Base-by-base conservation (phyloP, 2,888 invertebrate genomes). In the Myopa testacea region DNA sequence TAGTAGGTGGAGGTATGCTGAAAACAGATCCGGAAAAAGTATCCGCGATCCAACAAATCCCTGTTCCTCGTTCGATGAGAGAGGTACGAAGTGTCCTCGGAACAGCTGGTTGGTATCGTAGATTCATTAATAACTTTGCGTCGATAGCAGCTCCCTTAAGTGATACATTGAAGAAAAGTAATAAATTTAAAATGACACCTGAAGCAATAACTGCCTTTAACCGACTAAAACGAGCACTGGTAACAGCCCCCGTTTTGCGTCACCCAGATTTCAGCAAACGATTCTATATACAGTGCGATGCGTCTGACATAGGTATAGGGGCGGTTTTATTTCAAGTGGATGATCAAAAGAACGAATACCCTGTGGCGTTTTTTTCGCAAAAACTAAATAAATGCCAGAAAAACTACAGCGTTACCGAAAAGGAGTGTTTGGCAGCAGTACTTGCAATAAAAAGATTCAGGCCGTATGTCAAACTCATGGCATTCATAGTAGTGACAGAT, bases 261-360 rank as follows among this genome's bases (percentile, higher is more conserved):
- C 55, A 77, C 67, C 78, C 80, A 3, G 75, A 81, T 70, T 81
- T 80, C 68, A 45, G 16, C 8, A 73, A 78, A 68, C 78, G 71
- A 12, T 81, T 80, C 50, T 68, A 26, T 26, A 75, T 78, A 58
- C 77, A 80, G 19, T 81, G 81, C 55, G 81, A 81, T 69, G 80
- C 80, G 12, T 73, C 72, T 26, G 62, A 71, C 6, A 76, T 60
- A n/a, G 81, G 78, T 0, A 73, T 81, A 63, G 80, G 78, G 12
- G 75, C 67, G 2, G 77, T 79, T 8, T 60, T 80, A 16, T 71
- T 63, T n/a, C 79, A 81, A 63, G 60, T 62, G 14, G 67, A 71
- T 60, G 75, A 68, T 14, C 45, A 78, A 5, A 76, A 75, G 12
- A 45, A 55, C 16, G 81, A 80, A 70, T 60, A 74, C 45, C 77